Conservation (phyloP, 2,113 vertebrate species). For the Onychostruthus taczanowskii region DNA sequence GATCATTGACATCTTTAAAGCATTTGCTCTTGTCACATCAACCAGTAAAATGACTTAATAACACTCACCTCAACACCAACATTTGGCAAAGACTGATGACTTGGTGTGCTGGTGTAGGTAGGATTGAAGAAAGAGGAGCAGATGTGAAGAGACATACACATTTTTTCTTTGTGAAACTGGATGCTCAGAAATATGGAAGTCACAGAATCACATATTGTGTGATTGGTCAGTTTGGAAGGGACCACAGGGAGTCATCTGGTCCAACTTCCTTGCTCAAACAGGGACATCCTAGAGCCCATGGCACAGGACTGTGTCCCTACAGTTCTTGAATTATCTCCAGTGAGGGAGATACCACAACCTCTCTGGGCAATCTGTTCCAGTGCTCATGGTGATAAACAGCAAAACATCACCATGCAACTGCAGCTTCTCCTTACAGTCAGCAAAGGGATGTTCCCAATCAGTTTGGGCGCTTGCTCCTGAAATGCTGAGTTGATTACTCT, state of each 20-base stretch:
- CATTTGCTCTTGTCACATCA: neutral
- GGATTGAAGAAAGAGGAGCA: neutral
- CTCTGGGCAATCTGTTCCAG: neutral
- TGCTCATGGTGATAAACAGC: neutral
- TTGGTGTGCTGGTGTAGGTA: neutral
- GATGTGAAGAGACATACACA: neutral
- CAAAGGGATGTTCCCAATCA: neutral
- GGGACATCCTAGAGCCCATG: neutral
- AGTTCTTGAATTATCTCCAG: neutral
- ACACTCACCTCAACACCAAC: neutral
- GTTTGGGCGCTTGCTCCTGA: neutral
- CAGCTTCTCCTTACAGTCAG: neutral
- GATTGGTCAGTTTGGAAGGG: neutral
- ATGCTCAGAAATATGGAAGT: neutral
- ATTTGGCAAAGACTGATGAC: neutral
- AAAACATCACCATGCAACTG: neutral
- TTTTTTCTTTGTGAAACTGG: neutral
- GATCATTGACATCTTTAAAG: neutral
- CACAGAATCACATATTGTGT: neutral
- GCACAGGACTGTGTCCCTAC: neutral
- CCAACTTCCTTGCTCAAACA: neutral
- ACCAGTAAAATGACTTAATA: neutral
- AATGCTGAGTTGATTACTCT: neutral
- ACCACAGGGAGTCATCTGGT: neutral
- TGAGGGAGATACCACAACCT: neutral